Evolutionary conservation across 2,888 invertebrate genomes (phyloP), one percentile per base, ranked within the genome.

Genomic region (Drosophila fulvimacula): DNA sequence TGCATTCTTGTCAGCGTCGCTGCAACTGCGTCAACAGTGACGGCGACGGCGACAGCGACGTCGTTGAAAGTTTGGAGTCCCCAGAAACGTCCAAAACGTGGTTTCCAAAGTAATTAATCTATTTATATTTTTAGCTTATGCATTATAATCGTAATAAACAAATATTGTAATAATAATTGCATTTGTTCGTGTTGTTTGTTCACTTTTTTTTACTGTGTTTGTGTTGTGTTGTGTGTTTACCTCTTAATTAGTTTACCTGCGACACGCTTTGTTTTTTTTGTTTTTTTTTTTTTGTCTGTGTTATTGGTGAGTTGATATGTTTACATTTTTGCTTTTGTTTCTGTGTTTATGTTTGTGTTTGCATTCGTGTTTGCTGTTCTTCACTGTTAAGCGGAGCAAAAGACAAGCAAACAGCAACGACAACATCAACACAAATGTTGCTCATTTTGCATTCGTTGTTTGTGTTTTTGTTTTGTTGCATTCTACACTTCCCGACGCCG

Each of bases 241-340:
- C 70, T 81, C 62, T 79, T 82, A 82, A 82, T 82, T 82, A 82
- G 77, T 80, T 82, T 67, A 77, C 76, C 80, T 76, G 74, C 68
- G 71, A 75, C 66, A 75, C 71, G 62, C 75, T 73, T 79, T 79
- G 82, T 79, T 82, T 81, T 83, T 77, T 62, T 82, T 81, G 81
- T 77, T 62, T 68, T 74, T 80, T 53, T 15, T 48, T 39, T 61
- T 21, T 9, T 5, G 6, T 24, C 15, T 10, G 41, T 41, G 51
- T 53, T 74, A 41, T 66, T 67, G 74, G 74, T 75, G 76, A 76
- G 77, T 73, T 68, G 72, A 76, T 76, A 64, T 69, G 62, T 63
- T 76, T 73, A 62, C 42, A 36, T 65, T 44, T 56, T 51, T 60
- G 27, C 48, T 34, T 44, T 57, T 62, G 38, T 58, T 38, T 38